phyloP scores from a whole-genome alignment of 2,888 invertebrate genomes.

The Apodemia mormo region DNA sequence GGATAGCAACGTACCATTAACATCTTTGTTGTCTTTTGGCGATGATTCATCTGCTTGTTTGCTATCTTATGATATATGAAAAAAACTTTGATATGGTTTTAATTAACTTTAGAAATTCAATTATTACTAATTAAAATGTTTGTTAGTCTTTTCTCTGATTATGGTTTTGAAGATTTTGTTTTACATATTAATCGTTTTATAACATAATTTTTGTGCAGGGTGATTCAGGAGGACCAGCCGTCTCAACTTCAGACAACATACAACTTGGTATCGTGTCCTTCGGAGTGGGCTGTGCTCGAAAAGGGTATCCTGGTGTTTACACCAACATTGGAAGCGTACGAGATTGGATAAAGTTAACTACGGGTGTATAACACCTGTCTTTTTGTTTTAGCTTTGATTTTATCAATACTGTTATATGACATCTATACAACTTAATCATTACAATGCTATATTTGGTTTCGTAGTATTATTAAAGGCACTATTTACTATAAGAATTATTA shows the following conservation, averaged over 20 bases:
- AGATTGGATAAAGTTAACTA: constrained; percentile 37
- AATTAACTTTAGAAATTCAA: no score
- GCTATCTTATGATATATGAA: no score
- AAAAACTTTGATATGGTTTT: no score
- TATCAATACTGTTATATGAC: no score
- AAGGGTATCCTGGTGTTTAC: constrained; percentile 46
- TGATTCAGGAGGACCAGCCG: constrained; percentile 46
- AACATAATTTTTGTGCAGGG: constrained; percentile 29
- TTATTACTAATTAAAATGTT: no score
- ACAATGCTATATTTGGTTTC: background rate
- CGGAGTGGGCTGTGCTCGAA: constrained; percentile 47
- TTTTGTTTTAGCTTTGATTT: no score
- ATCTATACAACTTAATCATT: no score
- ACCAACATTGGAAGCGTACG: constrained; percentile 41
- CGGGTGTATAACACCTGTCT: constrained; percentile 20
- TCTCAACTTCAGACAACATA: constrained; percentile 27
- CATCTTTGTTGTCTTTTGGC: no score
- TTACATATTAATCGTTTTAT: background rate
- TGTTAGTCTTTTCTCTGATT: no score
- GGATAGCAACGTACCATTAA: no score
- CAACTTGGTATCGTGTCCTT: constrained; percentile 47
- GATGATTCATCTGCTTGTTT: no score
- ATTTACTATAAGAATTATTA: constrained; percentile 1
- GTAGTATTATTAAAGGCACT: constrained; percentile 20
- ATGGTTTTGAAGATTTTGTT: background rate